phyloP scores from a whole-genome alignment of 2,113 vertebrate genomes.

The Tetrao urogallus region DNA sequence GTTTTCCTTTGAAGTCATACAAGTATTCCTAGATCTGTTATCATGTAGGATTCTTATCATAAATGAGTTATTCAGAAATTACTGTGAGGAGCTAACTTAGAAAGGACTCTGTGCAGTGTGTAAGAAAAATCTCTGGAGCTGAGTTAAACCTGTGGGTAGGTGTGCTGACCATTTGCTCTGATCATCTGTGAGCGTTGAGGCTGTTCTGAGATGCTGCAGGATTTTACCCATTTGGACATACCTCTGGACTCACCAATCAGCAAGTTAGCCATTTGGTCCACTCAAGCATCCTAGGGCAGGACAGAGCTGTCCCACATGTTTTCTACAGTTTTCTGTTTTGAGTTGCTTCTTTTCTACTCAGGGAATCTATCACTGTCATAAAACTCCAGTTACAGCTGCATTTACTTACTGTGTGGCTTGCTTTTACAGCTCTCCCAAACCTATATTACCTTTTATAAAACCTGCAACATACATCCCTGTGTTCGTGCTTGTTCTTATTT shows the following conservation, averaged over 20 bases:
- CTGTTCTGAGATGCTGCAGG: not conserved
- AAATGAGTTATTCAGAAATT: not conserved
- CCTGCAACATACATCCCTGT: not conserved
- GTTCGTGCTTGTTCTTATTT: conserved; percentile 61
- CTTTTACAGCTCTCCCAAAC: conserved; percentile 45
- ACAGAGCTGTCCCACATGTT: not conserved
- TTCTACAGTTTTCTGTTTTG: not conserved
- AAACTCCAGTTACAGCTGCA: conserved; percentile 43
- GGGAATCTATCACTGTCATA: conserved; percentile 1
- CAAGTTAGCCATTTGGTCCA: not conserved
- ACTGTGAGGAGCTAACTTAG: not conserved
- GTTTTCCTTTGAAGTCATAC: conserved; percentile 33
- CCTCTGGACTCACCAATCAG: not conserved
- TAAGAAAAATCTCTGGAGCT: not conserved
- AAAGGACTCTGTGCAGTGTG: not conserved
- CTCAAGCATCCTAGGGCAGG: not conserved
- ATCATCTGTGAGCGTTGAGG: not conserved
- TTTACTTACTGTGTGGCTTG: conserved; percentile 57
- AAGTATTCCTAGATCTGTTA: not conserved
- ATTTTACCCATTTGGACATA: not conserved
- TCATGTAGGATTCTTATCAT: not conserved
- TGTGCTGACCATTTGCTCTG: not conserved
- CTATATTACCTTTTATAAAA: conserved; percentile 31
- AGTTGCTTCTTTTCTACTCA: conserved; percentile 1
- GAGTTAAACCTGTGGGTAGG: not conserved